These are phyloP conservation scores for Falcunculus frontatus DNA, from an alignment of 2,113 vertebrate species.

Conservation along the genomic window DNA sequence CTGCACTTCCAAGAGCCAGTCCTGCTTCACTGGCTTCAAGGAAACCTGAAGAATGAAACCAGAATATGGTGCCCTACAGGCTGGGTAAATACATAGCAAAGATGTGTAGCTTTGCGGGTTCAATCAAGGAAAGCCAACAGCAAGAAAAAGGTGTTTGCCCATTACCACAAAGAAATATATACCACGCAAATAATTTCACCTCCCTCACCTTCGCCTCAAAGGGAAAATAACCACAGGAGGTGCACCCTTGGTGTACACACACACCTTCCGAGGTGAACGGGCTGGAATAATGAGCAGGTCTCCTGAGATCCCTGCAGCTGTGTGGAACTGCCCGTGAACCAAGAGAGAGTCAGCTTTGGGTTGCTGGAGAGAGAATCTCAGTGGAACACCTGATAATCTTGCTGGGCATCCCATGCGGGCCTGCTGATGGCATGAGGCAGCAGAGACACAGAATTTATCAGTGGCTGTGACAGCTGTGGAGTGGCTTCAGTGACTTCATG, in stretches of 20 bases:
- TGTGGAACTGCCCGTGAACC: background rate
- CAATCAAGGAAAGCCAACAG: background rate
- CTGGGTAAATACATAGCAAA: background rate
- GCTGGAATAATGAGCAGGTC: background rate
- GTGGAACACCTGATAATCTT: background rate
- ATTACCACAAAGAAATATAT: slow-evolving; percentile 7
- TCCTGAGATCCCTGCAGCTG: background rate
- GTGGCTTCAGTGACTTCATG: background rate
- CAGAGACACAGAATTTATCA: background rate
- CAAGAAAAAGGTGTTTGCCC: background rate
- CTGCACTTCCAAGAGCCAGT: background rate
- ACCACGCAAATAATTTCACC: slow-evolving; percentile 6
- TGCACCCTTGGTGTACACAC: background rate
- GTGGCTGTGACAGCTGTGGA: background rate
- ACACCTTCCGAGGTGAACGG: background rate
- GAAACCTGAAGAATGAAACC: background rate
- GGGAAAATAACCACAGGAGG: slow-evolving; percentile 11
- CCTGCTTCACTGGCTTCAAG: background rate
- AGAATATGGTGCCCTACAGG: slow-evolving; percentile 9
- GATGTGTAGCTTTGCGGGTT: background rate
- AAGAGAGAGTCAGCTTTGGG: background rate
- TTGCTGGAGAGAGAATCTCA: background rate
- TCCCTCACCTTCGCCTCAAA: background rate
- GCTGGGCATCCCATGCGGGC: fast-evolving
- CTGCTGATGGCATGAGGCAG: background rate